Evolutionary conservation across 2,113 vertebrate genomes (phyloP).

Genomic region (Sinocyclocheilus rhinocerous): DNA sequence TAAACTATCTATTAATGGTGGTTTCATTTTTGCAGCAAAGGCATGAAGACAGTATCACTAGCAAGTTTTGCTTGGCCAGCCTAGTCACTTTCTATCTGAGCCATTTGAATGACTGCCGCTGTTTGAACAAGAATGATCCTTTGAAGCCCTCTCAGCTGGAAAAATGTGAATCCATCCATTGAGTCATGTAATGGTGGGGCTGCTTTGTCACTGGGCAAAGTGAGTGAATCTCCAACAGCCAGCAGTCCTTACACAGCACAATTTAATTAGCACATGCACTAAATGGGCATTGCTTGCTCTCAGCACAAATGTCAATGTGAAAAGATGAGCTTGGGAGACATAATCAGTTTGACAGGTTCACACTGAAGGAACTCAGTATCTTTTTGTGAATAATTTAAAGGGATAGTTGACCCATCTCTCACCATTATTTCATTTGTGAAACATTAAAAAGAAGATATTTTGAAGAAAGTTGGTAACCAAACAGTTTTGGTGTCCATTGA

Average conservation of each 20-base stretch:
- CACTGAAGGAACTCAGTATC: neutral
- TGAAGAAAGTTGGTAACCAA: neutral
- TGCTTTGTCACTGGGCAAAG: constrained; percentile 18
- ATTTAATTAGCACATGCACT: neutral
- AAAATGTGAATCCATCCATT: too few relatives aligned
- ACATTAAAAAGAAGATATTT: neutral
- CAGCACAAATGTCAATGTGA: neutral
- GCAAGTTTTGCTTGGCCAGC: neutral
- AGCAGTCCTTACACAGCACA: neutral
- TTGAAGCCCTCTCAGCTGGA: too few relatives aligned
- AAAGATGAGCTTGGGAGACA: neutral
- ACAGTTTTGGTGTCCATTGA: neutral
- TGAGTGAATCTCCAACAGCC: constrained; percentile 10
- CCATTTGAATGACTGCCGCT: too few relatives aligned
- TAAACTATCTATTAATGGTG: neutral
- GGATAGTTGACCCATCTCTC: neutral
- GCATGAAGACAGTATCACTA: neutral
- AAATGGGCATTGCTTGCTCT: neutral
- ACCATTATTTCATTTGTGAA: neutral
- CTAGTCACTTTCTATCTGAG: too few relatives aligned
- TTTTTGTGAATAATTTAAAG: neutral
- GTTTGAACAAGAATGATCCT: too few relatives aligned
- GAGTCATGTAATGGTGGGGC: neutral
- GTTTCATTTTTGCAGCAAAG: neutral
- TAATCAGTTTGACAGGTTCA: neutral